These are phyloP conservation scores for Castor canadensis DNA, from an alignment of 2,113 vertebrate genomes.

Conservation along the genomic window DNA sequence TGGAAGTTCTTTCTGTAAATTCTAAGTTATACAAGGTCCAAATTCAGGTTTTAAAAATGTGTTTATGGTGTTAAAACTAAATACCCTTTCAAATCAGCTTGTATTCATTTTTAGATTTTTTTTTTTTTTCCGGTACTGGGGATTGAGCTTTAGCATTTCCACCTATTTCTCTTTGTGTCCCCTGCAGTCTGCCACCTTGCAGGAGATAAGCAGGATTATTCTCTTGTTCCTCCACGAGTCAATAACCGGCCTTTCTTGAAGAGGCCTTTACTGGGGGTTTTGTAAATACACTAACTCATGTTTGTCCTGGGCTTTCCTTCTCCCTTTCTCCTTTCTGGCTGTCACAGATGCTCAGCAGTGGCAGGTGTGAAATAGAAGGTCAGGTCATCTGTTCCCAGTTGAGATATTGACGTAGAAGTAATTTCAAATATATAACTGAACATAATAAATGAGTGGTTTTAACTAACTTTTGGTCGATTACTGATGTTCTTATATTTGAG, in stretches of 20 bases:
- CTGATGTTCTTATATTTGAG: neutral
- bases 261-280: constrained; percentile 12
- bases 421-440: neutral
- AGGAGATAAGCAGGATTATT: constrained; percentile 6
- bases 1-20: constrained; percentile 22
- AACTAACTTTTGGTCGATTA: neutral
- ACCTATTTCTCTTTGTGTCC: neutral
- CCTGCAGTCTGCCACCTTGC: neutral
- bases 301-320: neutral
- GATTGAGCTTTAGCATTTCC: neutral
- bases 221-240: neutral
- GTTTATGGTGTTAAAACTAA: neutral
- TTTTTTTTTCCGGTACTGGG: too few relatives aligned
- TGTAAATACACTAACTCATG: neutral
- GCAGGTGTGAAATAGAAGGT: neutral
- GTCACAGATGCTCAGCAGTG: neutral
- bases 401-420: neutral
- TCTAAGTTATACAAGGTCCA: neutral
- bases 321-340: neutral
- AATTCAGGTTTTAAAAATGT: neutral
- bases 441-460: neutral
- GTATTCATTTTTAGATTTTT: too few relatives aligned
- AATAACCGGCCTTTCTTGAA: neutral
- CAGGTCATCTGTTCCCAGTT: neutral
- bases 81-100: neutral